Conservation (phyloP, 2,113 vertebrate genomes). For the Monopterus albus region DNA sequence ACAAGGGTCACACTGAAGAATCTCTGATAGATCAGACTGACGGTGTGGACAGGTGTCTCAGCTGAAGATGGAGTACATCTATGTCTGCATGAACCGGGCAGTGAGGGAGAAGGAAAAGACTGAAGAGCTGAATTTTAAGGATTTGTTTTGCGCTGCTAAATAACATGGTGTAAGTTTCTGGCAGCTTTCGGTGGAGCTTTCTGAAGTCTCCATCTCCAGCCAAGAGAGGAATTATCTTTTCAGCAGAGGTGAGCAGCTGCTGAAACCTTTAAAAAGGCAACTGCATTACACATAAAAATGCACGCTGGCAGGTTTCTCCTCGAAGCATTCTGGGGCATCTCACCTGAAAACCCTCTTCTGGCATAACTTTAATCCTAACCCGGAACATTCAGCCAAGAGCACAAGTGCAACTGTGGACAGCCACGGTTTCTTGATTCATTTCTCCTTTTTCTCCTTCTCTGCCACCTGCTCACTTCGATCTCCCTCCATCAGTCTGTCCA, state of each 20-base stretch:
- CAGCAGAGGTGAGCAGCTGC: conserved; percentile 28
- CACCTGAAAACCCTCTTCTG: conserved; percentile 20
- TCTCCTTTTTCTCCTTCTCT: conserved; percentile 12
- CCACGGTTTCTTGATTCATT: conserved; percentile 24
- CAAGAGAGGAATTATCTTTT: conserved; percentile 46
- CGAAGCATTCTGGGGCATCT: conserved; percentile 29
- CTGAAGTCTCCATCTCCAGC: conserved; percentile 19
- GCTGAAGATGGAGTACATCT: conserved; percentile 40
- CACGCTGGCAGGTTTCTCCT: background rate
- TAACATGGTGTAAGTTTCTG: conserved; percentile 32
- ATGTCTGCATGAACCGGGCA: background rate
- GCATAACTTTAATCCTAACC: conserved; percentile 36
- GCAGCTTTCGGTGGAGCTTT: conserved; percentile 28
- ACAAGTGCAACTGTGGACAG: conserved; percentile 13
- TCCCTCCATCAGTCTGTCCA: conserved; percentile 54
- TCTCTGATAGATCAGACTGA: conserved; percentile 12
- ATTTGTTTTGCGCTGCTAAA: conserved; percentile 25
- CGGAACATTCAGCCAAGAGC: conserved; percentile 24
- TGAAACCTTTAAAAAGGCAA: conserved; percentile 26
- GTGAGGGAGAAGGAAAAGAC: background rate
- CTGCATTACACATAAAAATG: conserved; percentile 17
- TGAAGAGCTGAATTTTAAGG: conserved; percentile 12
- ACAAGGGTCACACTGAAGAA: conserved; percentile 60
- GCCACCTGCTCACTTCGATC: conserved; percentile 58
- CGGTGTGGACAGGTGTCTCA: conserved; percentile 33